Conservation (phyloP, 2,888 invertebrate genomes). For the Germaria angustata region DNA sequence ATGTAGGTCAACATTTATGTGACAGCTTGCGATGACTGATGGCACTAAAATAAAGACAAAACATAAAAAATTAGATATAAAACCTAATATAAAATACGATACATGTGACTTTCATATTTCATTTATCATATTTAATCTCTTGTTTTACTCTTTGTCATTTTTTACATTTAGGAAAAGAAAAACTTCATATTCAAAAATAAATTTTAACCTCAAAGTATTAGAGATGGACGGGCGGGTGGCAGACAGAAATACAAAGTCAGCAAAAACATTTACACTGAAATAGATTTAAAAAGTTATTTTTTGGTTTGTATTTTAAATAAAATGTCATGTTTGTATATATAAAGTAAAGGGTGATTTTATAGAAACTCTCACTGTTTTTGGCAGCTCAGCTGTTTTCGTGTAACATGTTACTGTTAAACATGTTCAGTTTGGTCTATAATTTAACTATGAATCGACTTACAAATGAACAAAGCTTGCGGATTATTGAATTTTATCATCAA, state of each 20-base stretch:
- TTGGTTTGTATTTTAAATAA: not conserved
- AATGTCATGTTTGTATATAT: not conserved
- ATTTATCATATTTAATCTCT: slow-evolving; percentile 30
- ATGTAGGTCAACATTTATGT: slow-evolving; percentile 62
- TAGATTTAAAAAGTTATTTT: slow-evolving; percentile 17
- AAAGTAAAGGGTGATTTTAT: no score
- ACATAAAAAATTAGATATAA: not conserved
- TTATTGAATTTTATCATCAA: no score
- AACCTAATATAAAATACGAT: slow-evolving; percentile 14
- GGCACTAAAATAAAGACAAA: slow-evolving; percentile 16
- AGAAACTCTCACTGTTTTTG: no score
- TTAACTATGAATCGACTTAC: no score
- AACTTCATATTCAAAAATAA: slow-evolving; percentile 24
- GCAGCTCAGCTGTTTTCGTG: no score
- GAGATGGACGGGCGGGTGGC: not conserved
- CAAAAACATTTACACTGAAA: slow-evolving; percentile 25
- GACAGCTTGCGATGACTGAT: slow-evolving; percentile 62
- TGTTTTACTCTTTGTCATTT: not conserved
- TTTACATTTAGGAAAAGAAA: not conserved
- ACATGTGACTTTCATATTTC: slow-evolving; percentile 35
- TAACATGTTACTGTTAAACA: no score
- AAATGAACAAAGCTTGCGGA: no score
- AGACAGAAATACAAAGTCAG: not conserved
- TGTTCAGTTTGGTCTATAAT: no score
- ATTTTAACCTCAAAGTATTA: slow-evolving; percentile 38